A percentile compares a stretch with the other conserved stretches of the same genome.
These are phyloP conservation scores for Lordiphosa mommai DNA, from an alignment of 1,140 invertebrate genomes.

Conservation along the genomic window DNA sequence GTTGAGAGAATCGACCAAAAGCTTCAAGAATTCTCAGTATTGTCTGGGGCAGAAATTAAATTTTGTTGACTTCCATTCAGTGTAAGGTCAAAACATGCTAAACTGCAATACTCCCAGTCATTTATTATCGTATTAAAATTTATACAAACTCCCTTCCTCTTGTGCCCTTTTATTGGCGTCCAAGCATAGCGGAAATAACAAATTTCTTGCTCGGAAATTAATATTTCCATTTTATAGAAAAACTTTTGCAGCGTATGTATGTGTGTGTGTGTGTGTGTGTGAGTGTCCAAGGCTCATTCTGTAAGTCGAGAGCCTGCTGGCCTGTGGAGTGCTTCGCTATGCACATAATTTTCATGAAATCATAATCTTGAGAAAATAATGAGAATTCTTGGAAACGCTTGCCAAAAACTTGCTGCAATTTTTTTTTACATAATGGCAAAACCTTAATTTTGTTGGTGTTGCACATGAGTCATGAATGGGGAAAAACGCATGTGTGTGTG, in stretches of 20 bases:
- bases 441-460: too few species aligned
- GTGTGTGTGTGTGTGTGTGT: conserved; percentile 20
- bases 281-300: conserved; percentile 48
- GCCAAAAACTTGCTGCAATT: conserved; percentile 44
- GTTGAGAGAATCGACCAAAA: background rate
- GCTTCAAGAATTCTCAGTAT: background rate
- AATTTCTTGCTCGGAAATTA: conserved; percentile 76
- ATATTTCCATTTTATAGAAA: conserved; percentile 73
- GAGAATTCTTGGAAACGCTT: conserved; percentile 53
- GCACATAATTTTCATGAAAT: conserved; percentile 59
- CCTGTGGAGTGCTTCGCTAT: conserved; percentile 25
- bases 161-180: conserved; percentile 27
- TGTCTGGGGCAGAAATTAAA: conserved; percentile 32
- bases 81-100: background rate
- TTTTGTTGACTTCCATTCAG: conserved; percentile 30
- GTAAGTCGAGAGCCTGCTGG: conserved; percentile 26
- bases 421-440: background rate
- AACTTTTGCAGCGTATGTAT: conserved; percentile 40
- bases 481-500: too few species aligned
- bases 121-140: conserved; percentile 76
- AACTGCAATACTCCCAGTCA: conserved; percentile 20
- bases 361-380: conserved; percentile 61
- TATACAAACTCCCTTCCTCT: conserved; percentile 5
- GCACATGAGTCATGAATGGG: conserved; percentile 13
- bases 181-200: conserved; percentile 69